phyloP scores from a whole-genome alignment of 2,113 vertebrate genomes.

The Myrmecobius fasciatus region DNA sequence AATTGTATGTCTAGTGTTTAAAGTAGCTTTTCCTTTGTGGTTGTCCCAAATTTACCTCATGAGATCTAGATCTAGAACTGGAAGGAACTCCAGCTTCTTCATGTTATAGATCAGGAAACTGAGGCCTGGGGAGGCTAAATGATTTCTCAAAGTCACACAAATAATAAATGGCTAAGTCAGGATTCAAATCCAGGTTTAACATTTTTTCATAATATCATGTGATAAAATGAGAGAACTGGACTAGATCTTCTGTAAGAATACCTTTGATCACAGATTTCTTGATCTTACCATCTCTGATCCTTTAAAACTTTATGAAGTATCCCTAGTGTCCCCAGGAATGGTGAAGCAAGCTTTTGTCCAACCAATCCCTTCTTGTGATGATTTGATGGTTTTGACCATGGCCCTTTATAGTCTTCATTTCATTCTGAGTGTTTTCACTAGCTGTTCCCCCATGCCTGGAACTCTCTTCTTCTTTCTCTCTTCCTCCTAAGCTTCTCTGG shows the following conservation, averaged over 20 bases:
- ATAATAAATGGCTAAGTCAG: background rate
- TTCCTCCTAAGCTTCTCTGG: background rate
- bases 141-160: background rate
- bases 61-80: background rate
- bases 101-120: background rate
- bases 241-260: background rate
- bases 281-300: background rate
- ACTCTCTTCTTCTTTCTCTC: background rate
- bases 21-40: background rate
- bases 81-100: background rate
- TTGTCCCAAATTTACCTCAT: constrained; percentile 1
- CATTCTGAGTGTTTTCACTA: background rate
- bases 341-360: background rate
- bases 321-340: background rate
- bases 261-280: background rate
- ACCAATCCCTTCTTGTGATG: background rate
- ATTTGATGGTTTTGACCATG: background rate
- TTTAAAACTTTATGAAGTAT: background rate
- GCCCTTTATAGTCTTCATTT: background rate
- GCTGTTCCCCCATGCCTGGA: background rate
- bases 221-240: background rate
- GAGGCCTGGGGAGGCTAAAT: background rate
- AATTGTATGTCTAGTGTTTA: background rate
- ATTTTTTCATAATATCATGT: background rate
- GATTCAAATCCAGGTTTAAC: background rate